Base-by-base conservation (phyloP, 2,888 invertebrate genomes). In the Gonocerus acuteangulatus region DNA sequence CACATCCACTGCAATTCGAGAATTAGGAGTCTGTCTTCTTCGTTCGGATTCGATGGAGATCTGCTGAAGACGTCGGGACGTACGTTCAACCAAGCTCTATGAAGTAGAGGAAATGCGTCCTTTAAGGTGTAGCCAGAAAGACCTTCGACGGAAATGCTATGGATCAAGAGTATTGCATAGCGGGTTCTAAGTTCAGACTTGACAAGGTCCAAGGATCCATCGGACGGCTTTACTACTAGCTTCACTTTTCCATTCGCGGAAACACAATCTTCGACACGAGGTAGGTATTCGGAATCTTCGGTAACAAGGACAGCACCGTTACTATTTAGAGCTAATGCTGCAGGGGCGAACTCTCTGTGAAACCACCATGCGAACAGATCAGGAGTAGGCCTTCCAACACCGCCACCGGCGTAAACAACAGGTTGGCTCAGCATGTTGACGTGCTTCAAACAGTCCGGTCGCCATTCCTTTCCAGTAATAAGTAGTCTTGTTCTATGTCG, bases 331-430 rank as follows among this genome's bases (percentile, higher is more conserved):
- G 76, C 74, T 66, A 75, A 69, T 0, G 76, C 76, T 0, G 76
- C 75, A 0, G 76, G 74, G 0, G 73, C 74, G 64, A 78, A 77
- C 66, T 77, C 77, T n/a, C 73, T 72, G 56, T 74, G 75, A 57
- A 78, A 76, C 77, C 77, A 78, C 77, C 77, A 77, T 4, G 74
- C 71, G 62, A 77, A 77, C 7, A 77, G 71, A 57, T 76, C 76
- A 1, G 74, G 71, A 0, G 76, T 76, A 1, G 76, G 67, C 1
- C 71, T 70, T 4, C 76, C 77, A 21, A 72, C 73, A 15, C 76
- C 77, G 3, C 76, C 77, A 0, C 77, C 76, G 0, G 77, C 77
- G 65, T 77, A 77, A 11, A 77, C 74, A 2, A 77, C 77, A 4
- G 77, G 77, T 64, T 77, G 77, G 51, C 74, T 76, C 13, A 77